These are phyloP conservation scores for Agrochola litura DNA, from an alignment of 2,888 invertebrate genomes.

Conservation along the genomic window DNA sequence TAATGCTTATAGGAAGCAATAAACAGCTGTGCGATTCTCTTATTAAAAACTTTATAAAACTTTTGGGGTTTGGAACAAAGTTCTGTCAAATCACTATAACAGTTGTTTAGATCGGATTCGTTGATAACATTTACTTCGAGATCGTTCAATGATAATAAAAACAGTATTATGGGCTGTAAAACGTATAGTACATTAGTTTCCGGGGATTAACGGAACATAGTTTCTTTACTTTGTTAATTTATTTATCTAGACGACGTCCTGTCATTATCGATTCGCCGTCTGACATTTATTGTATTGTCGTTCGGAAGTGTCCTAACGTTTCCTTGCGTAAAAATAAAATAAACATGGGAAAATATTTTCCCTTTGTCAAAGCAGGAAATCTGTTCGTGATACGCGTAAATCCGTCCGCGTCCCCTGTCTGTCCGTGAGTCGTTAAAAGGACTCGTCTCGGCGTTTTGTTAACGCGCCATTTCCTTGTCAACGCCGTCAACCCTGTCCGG, in stretches of 20 bases:
- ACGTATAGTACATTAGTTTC: constrained; percentile 59
- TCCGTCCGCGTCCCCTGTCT: constrained; percentile 88
- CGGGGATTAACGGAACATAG: constrained; percentile 57
- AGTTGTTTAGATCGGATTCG: constrained; percentile 69
- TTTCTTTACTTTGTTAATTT: constrained; percentile 62
- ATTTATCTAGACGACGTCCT: constrained; percentile 63
- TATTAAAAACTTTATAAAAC: constrained; percentile 61
- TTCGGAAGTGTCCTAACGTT: constrained; percentile 71
- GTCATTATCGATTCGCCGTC: constrained; percentile 68
- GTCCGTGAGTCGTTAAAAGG: constrained; percentile 86
- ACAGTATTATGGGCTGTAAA: constrained; percentile 66
- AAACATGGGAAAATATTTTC: constrained; percentile 80
- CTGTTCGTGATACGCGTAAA: constrained; percentile 89
- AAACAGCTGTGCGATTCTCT: constrained; percentile 83
- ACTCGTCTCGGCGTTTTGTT: constrained; percentile 87
- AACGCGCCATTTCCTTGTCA: constrained; percentile 87
- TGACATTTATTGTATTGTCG: constrained; percentile 72
- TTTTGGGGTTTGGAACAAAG: constrained; percentile 56
- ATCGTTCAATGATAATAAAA: constrained; percentile 62
- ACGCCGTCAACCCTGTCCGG: constrained; percentile 82
- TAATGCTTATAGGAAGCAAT: constrained; percentile 87
- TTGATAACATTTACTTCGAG: constrained; percentile 65
- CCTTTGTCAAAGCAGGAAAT: constrained; percentile 88
- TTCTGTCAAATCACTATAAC: constrained; percentile 75
- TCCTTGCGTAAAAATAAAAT: constrained; percentile 80